phyloP scores from a whole-genome alignment of 2,888 invertebrate genomes.

The Toxonevra muliebris region DNA sequence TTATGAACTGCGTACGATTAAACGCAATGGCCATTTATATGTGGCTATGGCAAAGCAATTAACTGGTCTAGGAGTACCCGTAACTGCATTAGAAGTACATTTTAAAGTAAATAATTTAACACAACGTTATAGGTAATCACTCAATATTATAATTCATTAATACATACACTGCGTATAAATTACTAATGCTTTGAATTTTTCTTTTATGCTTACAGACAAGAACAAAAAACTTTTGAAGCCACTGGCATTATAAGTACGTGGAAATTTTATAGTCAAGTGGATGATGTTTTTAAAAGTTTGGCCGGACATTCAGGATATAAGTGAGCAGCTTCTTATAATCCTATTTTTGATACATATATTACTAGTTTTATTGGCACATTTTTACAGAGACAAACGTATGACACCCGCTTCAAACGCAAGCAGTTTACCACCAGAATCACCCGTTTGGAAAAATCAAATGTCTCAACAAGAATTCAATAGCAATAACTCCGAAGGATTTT shows the following conservation, averaged over 20 bases:
- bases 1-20: slow-evolving; percentile 63
- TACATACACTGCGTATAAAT: background rate
- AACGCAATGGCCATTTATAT: slow-evolving; percentile 64
- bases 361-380: too few relatives aligned
- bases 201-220: slow-evolving; percentile 48
- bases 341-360: background rate
- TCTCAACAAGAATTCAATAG: slow-evolving; percentile 64
- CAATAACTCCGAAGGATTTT: slow-evolving; percentile 64
- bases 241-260: slow-evolving; percentile 63
- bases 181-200: background rate
- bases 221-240: slow-evolving; percentile 63
- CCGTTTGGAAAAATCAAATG: slow-evolving; percentile 65
- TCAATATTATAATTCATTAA: too few relatives aligned
- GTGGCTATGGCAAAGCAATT: slow-evolving; percentile 65
- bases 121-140: slow-evolving; percentile 55
- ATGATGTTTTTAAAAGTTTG: slow-evolving; percentile 64
- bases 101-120: slow-evolving; percentile 63
- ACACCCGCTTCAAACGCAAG: slow-evolving; percentile 61
- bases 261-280: slow-evolving; percentile 63
- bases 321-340: slow-evolving; percentile 36
- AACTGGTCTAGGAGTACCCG: slow-evolving; percentile 63
- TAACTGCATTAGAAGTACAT: slow-evolving; percentile 62
- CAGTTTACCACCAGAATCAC: slow-evolving; percentile 62
- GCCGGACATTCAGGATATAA: slow-evolving; percentile 61
- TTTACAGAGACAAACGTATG: slow-evolving; percentile 61